Evolutionary conservation across 2,888 invertebrate species (phyloP).

Genomic region (Dryobotodes eremita): DNA sequence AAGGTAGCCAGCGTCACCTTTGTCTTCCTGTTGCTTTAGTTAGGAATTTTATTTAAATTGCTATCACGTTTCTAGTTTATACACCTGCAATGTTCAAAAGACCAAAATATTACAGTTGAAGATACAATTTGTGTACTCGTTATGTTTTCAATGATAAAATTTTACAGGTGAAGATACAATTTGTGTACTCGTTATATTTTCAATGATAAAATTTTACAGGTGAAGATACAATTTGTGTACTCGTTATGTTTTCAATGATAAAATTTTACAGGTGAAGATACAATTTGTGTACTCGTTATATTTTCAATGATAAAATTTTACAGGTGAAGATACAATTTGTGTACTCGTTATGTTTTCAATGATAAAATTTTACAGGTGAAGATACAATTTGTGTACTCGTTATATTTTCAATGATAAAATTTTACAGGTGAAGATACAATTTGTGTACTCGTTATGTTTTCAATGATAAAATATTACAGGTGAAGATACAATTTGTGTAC

Average conservation of each 20-base stretch:
- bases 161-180: too few species aligned
- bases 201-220: background rate
- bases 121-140: background rate
- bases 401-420: too few species aligned
- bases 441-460: background rate
- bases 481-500: too few species aligned
- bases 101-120: background rate
- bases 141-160: background rate
- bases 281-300: too few species aligned
- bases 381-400: too few species aligned
- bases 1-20: conserved; percentile 23
- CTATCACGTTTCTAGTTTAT: conserved; percentile 1
- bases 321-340: background rate
- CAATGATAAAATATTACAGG: too few species aligned
- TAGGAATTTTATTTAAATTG: conserved; percentile 9
- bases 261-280: too few species aligned
- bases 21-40: conserved; percentile 14
- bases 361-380: too few species aligned
- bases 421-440: background rate
- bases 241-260: background rate
- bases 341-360: background rate
- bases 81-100: background rate
- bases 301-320: too few species aligned
- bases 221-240: background rate
- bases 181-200: too few species aligned